Base-by-base conservation (phyloP, 2,888 invertebrate genomes). In the Drosophila emarginata region DNA sequence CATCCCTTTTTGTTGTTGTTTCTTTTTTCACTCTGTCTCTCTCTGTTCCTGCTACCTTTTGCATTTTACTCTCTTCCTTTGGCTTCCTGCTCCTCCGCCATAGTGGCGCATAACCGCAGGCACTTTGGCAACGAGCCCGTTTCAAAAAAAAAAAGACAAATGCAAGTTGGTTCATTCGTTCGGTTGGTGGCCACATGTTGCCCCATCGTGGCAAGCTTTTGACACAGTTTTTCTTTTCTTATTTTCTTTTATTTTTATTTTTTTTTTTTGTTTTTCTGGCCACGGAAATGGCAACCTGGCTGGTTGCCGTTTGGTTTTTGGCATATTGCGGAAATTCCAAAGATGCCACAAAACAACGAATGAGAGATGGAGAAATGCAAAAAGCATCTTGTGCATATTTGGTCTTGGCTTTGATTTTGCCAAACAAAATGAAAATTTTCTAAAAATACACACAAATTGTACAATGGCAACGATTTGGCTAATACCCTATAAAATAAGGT, bases 51-150 rank as follows among this genome's bases (percentile, higher is more conserved):
- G 14, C 26, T 40, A 23, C 15, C 18, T n/a, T 18, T 21, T 12
- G 21, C 23, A n/a, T 58, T 58, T 45, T 7, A 36, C 58, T 64
- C 39, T 12, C 54, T 9, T 12, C 28, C 11, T 50, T 28, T n/a
- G 4, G 3, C 45, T 45, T 45, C 11, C 18, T 45, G 18, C 11
- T 45, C 45, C 45, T 36, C 11, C 32, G 32, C 18, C 56, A 18
- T 45, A 70, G 66, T 75, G 79, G 73, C 84, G 87, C 77, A 84
- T 78, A 78, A 82, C 87, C 87, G 78, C 83, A 83, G 87, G 84
- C 81, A 85, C 79, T 84, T 87, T 86, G 82, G 76, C 75, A 81
- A 67, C 70, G 69, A 76, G 79, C 72, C 74, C 77, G 63, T 54
- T 64, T 77, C 62, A 67, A 52, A 59, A 61, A 64, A 50, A n/a